A percentile compares a stretch with the other conserved stretches of the same genome.
These are phyloP conservation scores for Anastrepha obliqua DNA, from an alignment of 1,140 invertebrate genomes.

Conservation along the genomic window DNA sequence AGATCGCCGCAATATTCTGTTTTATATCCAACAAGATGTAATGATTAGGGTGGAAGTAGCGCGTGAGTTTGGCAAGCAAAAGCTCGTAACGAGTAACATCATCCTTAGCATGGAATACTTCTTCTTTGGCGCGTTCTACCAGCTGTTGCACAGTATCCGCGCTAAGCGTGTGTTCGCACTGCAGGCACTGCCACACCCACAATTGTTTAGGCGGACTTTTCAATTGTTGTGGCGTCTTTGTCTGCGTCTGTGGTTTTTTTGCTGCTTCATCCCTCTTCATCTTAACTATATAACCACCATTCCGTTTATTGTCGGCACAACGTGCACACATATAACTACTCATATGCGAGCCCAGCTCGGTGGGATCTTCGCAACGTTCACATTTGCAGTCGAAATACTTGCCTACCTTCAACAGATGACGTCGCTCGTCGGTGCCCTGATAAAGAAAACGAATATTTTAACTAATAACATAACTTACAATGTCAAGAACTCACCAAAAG, in stretches of 20 bases:
- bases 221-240: constrained; percentile 44
- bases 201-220: not conserved
- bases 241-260: constrained; percentile 52
- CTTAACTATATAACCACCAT: constrained; percentile 63
- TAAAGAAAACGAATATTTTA: constrained; percentile 18
- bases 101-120: constrained; percentile 72
- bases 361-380: constrained; percentile 80
- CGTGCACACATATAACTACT: constrained; percentile 80
- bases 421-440: constrained; percentile 80
- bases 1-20: constrained; percentile 79
- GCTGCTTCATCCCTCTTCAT: not conserved
- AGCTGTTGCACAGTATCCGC: constrained; percentile 64
- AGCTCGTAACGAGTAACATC: constrained; percentile 75
- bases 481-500: constrained; percentile 76
- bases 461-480: too few species aligned
- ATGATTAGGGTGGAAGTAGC: constrained; percentile 80
- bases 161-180: constrained; percentile 63
- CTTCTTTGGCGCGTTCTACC: constrained; percentile 74
- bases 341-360: constrained; percentile 81
- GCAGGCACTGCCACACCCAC: constrained; percentile 64
- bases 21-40: constrained; percentile 80
- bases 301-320: constrained; percentile 67
- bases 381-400: constrained; percentile 86
- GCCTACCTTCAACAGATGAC: constrained; percentile 79
- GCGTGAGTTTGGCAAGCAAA: constrained; percentile 77